Evolutionary conservation across 2,888 invertebrate species (phyloP).

Genomic region (Andricus curvator): DNA sequence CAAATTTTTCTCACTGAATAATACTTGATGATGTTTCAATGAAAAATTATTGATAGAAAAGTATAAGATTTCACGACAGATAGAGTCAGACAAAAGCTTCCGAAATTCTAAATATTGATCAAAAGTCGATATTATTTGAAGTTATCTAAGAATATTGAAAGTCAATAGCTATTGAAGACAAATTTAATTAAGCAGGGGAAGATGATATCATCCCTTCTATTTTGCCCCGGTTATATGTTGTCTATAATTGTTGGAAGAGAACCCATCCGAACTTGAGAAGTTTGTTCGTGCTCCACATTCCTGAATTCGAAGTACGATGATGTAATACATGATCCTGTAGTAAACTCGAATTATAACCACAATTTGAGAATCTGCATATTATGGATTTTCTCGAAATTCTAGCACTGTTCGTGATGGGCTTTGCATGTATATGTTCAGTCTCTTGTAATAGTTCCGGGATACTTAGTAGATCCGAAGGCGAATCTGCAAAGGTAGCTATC

Average conservation of each 20-base stretch:
- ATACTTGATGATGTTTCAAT: no score
- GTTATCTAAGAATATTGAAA: background rate
- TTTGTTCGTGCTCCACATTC: background rate
- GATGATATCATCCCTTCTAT: background rate
- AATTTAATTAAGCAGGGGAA: background rate
- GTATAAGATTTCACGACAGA: no score
- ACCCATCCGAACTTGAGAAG: background rate
- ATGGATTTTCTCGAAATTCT: conserved; percentile 11
- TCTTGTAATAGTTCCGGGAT: conserved; percentile 28
- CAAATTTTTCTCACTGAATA: no score
- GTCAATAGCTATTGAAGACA: no score
- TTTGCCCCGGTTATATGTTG: background rate
- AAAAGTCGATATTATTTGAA: background rate
- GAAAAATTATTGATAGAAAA: no score
- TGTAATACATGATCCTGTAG: background rate
- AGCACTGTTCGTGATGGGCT: background rate
- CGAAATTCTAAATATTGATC: no score
- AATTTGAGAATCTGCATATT: conserved; percentile 19
- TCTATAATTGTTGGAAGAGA: conserved; percentile 9
- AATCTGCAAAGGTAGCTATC: conserved; percentile 24
- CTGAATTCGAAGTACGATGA: conserved; percentile 7
- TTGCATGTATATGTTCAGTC: background rate
- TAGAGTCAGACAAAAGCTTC: no score
- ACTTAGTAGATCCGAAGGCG: background rate
- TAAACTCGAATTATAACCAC: background rate